Base-by-base conservation (phyloP, 2,113 vertebrate genomes). In the Vulpes ferrilata region DNA sequence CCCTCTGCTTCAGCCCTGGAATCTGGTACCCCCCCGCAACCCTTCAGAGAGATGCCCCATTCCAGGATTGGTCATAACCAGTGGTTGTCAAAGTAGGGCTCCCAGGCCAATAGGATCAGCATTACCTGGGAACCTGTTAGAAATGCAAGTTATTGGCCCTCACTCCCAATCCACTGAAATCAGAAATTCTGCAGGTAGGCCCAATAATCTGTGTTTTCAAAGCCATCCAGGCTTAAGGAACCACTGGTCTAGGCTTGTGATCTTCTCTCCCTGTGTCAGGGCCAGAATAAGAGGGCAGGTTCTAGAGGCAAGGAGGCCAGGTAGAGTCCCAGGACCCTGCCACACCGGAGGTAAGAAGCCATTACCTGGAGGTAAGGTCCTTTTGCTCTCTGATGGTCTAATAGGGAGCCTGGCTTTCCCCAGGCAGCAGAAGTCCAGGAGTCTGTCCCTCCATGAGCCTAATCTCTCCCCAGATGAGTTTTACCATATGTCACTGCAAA, bases 401-500 rank as follows among this genome's bases (percentile, higher is more conserved):
- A 38, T 15, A 93, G 64, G 53, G 22, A 84, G 35, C 5, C 22
- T 97, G 81, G 11, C 73, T 86, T 92, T 84, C n/a, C 88, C 30
- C 19, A n/a, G 35, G 82, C 48, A 60, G 78, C 86, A 57, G 51
- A 88, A 91, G 83, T 76, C 74, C 53, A 59, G 27, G n/a, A 13
- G 11, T 87, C 35, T n/a, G 57, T 81, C 48, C 32, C 19, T 87
- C 55, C 11, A 2, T 35, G n/a, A 96, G 35, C 80, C 55, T 74
- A 13, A 25, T 74, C 86, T 91, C 30, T 51, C 53, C 62, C 81
- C 78, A 55, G 32, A 97, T 93, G 23, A 59, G 23, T 15, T 57
- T 93, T 57, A 87, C 79, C 86, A 86, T 20, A 23, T 73, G 83
- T 83, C 92, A 38, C 79, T 87, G 79, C 67, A 93, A 97, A 95